Percentiles rank a stretch among this genome's conserved stretches.
Evolutionary conservation across 2,113 vertebrate species (phyloP).

Genomic region (Ctenomys sociabilis): DNA sequence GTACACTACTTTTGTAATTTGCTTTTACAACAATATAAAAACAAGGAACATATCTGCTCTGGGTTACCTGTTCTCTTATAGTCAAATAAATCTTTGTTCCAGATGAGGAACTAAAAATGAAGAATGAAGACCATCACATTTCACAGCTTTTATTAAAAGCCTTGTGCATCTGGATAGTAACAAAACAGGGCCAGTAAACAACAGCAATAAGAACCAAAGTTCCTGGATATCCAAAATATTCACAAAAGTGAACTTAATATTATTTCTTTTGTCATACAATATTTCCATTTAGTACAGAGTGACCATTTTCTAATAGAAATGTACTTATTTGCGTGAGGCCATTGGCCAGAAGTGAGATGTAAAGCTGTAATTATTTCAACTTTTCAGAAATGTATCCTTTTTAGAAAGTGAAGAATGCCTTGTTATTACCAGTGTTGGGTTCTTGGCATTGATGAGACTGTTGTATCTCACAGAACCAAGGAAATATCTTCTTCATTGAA

Average conservation of each 20-base stretch:
- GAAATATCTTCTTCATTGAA: conserved; percentile 20
- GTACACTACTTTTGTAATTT: background rate
- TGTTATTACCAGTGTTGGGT: background rate
- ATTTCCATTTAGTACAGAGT: background rate
- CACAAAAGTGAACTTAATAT: background rate
- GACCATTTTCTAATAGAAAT: background rate
- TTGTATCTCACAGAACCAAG: background rate
- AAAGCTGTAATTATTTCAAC: background rate
- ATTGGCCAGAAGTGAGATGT: background rate
- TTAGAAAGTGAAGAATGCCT: background rate
- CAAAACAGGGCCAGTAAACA: background rate
- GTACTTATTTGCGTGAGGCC: background rate
- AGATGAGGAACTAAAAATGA: conserved; percentile 44
- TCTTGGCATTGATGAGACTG: background rate
- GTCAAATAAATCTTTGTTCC: conserved; percentile 19
- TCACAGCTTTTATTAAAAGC: background rate
- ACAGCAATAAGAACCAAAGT: background rate
- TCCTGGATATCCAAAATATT: background rate
- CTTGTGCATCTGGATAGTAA: background rate
- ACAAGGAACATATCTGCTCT: conserved; percentile 28
- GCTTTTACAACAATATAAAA: background rate
- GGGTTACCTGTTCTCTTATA: conserved; percentile 18
- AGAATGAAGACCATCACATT: background rate
- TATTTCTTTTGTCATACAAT: background rate
- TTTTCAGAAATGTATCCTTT: background rate